These are phyloP conservation scores for Dugesia japonica DNA, from an alignment of 2,888 invertebrate genomes.

Conservation along the genomic window DNA sequence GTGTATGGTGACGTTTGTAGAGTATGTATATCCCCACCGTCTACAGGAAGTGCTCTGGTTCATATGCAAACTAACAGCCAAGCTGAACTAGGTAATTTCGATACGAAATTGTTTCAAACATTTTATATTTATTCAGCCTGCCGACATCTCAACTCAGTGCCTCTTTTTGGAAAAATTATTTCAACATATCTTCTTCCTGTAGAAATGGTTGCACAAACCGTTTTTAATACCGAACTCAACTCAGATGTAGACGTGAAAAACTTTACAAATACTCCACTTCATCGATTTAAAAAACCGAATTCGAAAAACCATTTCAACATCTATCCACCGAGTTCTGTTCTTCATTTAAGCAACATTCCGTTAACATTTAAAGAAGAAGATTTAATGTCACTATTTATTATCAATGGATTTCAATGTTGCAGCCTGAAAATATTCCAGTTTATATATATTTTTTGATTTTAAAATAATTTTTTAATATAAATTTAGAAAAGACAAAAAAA, in stretches of 20 bases:
- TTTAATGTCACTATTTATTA: slow-evolving; percentile 73
- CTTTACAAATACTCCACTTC: slow-evolving; percentile 78
- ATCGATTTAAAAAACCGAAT: slow-evolving; percentile 98
- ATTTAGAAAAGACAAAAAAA: slow-evolving; percentile 76
- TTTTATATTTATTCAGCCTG: background rate
- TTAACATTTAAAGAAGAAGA: slow-evolving; percentile 78
- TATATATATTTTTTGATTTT: background rate
- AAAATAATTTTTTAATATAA: background rate
- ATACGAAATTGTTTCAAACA: background rate
- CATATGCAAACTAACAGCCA: background rate
- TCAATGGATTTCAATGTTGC: slow-evolving; percentile 69
- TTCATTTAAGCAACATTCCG: slow-evolving; percentile 99
- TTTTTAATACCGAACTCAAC: background rate
- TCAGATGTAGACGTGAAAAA: slow-evolving; percentile 55
- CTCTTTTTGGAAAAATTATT: background rate
- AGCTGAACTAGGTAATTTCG: background rate
- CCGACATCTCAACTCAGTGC: background rate
- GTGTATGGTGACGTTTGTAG: background rate
- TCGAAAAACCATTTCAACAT: slow-evolving; percentile 99
- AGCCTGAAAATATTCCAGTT: slow-evolving; percentile 85
- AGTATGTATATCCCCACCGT: background rate
- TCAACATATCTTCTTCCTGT: background rate
- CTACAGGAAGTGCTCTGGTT: background rate
- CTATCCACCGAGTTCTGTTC: slow-evolving; percentile 90
- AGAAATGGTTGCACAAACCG: background rate